Evolutionary conservation across 2,113 vertebrate genomes (phyloP).

Genomic region (Dicentrarchus labrax): DNA sequence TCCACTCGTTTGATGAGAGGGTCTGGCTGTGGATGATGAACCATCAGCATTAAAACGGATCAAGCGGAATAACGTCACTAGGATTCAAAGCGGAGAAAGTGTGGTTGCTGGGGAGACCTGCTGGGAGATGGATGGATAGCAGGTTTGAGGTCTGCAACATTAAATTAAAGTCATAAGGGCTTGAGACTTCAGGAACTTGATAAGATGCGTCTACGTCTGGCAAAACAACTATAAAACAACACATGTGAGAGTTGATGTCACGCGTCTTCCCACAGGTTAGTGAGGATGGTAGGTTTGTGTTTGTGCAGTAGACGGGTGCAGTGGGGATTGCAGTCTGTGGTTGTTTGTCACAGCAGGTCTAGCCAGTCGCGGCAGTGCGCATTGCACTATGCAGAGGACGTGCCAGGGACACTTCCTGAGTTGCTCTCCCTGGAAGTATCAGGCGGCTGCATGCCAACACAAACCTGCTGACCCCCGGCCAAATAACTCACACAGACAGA

Average conservation of each 20-base stretch:
- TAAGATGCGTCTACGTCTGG: slow-evolving; percentile 29
- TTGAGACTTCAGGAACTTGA: neutral
- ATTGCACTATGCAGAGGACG: slow-evolving; percentile 51
- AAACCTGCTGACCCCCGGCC: slow-evolving; percentile 78
- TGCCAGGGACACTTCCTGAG: slow-evolving; percentile 79
- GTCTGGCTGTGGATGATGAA: slow-evolving; percentile 30
- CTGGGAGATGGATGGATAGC: slow-evolving; percentile 26
- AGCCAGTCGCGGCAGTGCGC: slow-evolving; percentile 58
- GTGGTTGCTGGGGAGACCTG: slow-evolving; percentile 8
- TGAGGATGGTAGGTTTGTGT: slow-evolving; percentile 1
- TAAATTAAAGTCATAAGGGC: slow-evolving; percentile 33
- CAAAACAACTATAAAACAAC: slow-evolving; percentile 40
- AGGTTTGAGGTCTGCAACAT: neutral
- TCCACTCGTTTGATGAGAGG: slow-evolving; percentile 23
- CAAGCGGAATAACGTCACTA: slow-evolving; percentile 30
- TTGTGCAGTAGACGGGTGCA: slow-evolving; percentile 31
- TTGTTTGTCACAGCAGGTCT: slow-evolving; percentile 69
- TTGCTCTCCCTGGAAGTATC: slow-evolving; percentile 69
- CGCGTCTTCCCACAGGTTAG: slow-evolving; percentile 17
- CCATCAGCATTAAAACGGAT: neutral
- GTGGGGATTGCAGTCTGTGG: slow-evolving; percentile 41
- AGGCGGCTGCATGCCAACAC: slow-evolving; percentile 66
- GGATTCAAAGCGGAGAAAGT: slow-evolving; percentile 18
- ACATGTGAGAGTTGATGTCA: slow-evolving; percentile 32
- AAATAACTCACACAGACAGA: slow-evolving; percentile 54